Conservation (phyloP, 2,113 vertebrate genomes). For the Crocuta crocuta region DNA sequence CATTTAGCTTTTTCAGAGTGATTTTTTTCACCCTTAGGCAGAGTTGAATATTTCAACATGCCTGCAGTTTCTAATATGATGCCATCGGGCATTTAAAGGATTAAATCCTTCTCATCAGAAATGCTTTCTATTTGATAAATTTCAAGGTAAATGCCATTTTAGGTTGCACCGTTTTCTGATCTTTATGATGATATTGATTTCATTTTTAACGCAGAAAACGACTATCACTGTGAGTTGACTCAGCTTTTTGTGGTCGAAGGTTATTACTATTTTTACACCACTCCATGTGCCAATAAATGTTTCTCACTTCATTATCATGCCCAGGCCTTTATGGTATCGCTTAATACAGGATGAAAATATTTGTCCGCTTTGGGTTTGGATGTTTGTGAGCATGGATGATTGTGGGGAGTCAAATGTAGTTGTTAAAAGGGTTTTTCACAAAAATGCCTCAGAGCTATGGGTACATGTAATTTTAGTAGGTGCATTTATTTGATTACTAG, state of each 20-base stretch:
- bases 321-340: background rate
- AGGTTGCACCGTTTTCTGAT: background rate
- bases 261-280: slow-evolving; percentile 61
- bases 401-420: slow-evolving; percentile 14
- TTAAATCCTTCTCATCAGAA: slow-evolving; percentile 29
- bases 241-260: slow-evolving; percentile 52
- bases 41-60: background rate
- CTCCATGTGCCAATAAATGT: slow-evolving; percentile 43
- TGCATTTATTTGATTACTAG: slow-evolving; percentile 53
- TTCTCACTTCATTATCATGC: slow-evolving; percentile 60
- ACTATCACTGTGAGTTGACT: slow-evolving; percentile 41
- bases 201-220: background rate
- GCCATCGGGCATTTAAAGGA: background rate
- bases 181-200: slow-evolving; percentile 40
- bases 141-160: slow-evolving; percentile 26
- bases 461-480: background rate
- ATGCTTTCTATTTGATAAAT: slow-evolving; percentile 29
- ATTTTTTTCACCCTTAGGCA: background rate
- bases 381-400: slow-evolving; percentile 49
- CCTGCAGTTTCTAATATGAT: background rate
- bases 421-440: slow-evolving; percentile 33
- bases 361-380: slow-evolving; percentile 62
- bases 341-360: background rate
- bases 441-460: slow-evolving; percentile 13
- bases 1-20: background rate